Evolutionary conservation across 1,140 invertebrate genomes (phyloP).

Genomic region (Telenomus remus): DNA sequence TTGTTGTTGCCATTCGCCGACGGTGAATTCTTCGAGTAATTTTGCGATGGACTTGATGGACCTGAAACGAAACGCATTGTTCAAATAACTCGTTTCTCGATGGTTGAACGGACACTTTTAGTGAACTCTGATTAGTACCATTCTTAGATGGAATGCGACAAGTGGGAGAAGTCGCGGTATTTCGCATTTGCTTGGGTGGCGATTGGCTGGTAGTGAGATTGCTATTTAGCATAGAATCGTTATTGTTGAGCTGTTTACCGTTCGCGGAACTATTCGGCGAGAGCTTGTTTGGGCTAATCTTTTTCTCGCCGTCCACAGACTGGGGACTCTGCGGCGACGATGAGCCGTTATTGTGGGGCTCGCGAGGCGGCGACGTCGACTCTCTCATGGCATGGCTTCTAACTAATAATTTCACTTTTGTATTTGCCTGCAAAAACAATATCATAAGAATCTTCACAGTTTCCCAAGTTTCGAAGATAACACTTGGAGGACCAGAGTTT

Average conservation of each 20-base stretch:
- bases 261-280: constrained; percentile 61
- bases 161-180: constrained; percentile 68
- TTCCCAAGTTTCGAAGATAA: too few species aligned
- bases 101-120: too few species aligned
- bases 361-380: constrained; percentile 87
- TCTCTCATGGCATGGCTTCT: constrained; percentile 92
- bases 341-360: constrained; percentile 76
- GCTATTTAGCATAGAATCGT: constrained; percentile 71
- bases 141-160: constrained; percentile 69
- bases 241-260: constrained; percentile 68
- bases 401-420: constrained; percentile 88
- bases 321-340: constrained; percentile 68
- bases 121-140: constrained; percentile 43
- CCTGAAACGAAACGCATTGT: constrained; percentile 52
- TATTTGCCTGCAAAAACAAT: constrained; percentile 75
- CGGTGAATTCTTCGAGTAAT: constrained; percentile 64
- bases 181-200: constrained; percentile 69
- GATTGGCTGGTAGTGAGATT: constrained; percentile 67
- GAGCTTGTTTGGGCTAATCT: constrained; percentile 58
- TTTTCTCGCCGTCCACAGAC: constrained; percentile 62
- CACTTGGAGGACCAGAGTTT: too few species aligned
- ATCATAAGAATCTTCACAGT: too few species aligned
- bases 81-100: too few species aligned
- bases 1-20: constrained; percentile 65
- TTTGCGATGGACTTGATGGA: constrained; percentile 70